A percentile compares a stretch with the other conserved stretches of the same genome.
These are phyloP conservation scores for Cryptotermes secundus DNA, from an alignment of 1,140 invertebrate species.

Conservation along the genomic window DNA sequence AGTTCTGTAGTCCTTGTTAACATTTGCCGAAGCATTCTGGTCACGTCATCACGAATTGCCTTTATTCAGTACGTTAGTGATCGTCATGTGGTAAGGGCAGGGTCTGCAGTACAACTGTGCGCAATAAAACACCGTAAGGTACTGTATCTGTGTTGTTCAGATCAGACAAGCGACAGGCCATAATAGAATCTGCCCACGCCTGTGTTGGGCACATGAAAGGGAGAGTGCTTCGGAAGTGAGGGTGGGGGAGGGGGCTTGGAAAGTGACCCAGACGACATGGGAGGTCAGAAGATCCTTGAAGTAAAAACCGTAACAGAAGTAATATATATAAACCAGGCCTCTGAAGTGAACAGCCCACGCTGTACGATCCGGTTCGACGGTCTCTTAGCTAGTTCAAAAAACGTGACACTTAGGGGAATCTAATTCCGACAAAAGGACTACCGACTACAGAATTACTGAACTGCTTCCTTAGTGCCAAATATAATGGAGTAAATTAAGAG, in stretches of 20 bases:
- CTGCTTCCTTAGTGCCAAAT: too few relatives aligned
- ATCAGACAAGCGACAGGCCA: neutral
- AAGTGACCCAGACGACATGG: neutral
- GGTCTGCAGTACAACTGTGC: neutral
- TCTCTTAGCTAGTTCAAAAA: too few relatives aligned
- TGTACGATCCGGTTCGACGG: neutral
- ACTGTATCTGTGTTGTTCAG: neutral
- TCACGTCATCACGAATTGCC: too few relatives aligned
- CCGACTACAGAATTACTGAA: too few relatives aligned
- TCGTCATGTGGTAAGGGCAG: too few relatives aligned
- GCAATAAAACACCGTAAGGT: neutral
- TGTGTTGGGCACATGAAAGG: neutral
- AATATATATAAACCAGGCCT: neutral
- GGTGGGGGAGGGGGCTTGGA: too few relatives aligned
- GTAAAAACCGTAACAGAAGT: neutral
- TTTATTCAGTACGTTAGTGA: too few relatives aligned
- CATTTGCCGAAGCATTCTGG: too few relatives aligned
- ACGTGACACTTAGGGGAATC: too few relatives aligned
- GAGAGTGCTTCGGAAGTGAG: neutral
- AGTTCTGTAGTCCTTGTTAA: too few relatives aligned
- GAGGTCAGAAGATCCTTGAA: conserved; percentile 2
- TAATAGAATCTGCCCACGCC: neutral
- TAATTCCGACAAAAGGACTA: too few relatives aligned
- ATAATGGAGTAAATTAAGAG: too few relatives aligned
- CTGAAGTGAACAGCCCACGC: neutral